Conservation (phyloP, 1,140 invertebrate species). For the Drosophila sp. region DNA sequence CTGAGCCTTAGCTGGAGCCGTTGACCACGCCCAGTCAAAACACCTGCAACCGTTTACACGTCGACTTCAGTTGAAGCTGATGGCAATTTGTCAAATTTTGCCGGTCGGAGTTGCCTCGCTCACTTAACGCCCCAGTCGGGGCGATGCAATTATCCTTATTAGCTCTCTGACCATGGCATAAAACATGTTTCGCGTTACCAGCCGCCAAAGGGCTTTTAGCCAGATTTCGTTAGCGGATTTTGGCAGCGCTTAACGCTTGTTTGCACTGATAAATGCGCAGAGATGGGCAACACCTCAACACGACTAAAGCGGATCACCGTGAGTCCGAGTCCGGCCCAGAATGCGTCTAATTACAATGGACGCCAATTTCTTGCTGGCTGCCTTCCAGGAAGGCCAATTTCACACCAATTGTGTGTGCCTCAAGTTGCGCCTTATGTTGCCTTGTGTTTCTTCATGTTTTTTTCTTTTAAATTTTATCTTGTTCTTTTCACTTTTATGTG, state of each 20-base stretch:
- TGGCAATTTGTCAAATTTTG: conserved; percentile 80
- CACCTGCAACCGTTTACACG: conserved; percentile 81
- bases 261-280: conserved; percentile 79
- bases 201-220: conserved; percentile 53
- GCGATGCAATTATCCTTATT: conserved; percentile 76
- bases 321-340: background rate
- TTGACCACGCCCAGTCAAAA: conserved; percentile 70
- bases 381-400: conserved; percentile 78
- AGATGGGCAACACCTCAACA: conserved; percentile 45
- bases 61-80: conserved; percentile 62
- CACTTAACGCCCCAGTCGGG: conserved; percentile 67
- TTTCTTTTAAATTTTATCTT: conserved; percentile 39
- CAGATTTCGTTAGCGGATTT: conserved; percentile 48
- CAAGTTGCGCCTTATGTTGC: conserved; percentile 7
- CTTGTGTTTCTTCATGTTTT: conserved; percentile 8
- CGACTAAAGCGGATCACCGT: background rate
- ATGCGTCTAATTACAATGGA: conserved; percentile 64
- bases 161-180: conserved; percentile 66
- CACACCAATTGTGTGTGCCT: conserved; percentile 67
- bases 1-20: too few relatives aligned
- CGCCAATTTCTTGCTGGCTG: background rate
- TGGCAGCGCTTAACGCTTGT: conserved; percentile 68
- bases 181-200: conserved; percentile 46
- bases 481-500: conserved; percentile 72
- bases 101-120: conserved; percentile 24